phyloP scores from a whole-genome alignment of 2,113 vertebrate genomes.

The Callithrix jacchus region DNA sequence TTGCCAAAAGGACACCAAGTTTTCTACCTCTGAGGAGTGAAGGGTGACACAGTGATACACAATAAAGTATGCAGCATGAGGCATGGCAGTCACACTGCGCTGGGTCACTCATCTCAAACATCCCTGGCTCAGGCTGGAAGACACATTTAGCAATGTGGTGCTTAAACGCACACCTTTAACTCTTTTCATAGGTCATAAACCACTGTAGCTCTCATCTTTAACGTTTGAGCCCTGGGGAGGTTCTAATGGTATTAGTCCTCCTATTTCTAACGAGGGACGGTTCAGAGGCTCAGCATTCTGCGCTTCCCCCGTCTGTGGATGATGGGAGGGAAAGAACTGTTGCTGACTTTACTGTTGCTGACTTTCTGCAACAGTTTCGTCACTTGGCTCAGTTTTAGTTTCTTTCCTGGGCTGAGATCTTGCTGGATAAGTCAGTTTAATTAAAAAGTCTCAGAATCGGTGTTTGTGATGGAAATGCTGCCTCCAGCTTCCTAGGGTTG shows the following conservation, averaged over 20 bases:
- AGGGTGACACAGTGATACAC: neutral
- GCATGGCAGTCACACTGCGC: rapidly evolving
- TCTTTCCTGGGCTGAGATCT: neutral
- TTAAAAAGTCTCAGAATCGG: neutral
- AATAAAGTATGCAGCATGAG: too few species aligned
- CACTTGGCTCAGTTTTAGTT: neutral
- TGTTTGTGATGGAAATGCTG: neutral
- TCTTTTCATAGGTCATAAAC: neutral
- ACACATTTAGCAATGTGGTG: neutral
- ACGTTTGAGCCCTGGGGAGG: neutral
- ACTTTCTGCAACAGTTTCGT: neutral
- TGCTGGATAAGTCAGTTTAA: slow-evolving; percentile 16
- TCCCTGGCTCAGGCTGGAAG: neutral
- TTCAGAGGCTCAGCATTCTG: neutral
- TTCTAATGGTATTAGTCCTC: neutral
- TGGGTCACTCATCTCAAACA: neutral
- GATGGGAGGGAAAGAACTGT: neutral
- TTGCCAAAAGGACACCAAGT: neutral
- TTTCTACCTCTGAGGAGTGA: neutral
- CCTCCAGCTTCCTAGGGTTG: neutral
- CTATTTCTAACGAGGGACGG: neutral
- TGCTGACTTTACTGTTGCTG: neutral
- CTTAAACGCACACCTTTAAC: neutral
- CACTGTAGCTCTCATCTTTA: neutral
- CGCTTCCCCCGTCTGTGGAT: neutral